Conservation (phyloP, 2,113 vertebrate genomes). For the Myiozetetes cayanensis region DNA sequence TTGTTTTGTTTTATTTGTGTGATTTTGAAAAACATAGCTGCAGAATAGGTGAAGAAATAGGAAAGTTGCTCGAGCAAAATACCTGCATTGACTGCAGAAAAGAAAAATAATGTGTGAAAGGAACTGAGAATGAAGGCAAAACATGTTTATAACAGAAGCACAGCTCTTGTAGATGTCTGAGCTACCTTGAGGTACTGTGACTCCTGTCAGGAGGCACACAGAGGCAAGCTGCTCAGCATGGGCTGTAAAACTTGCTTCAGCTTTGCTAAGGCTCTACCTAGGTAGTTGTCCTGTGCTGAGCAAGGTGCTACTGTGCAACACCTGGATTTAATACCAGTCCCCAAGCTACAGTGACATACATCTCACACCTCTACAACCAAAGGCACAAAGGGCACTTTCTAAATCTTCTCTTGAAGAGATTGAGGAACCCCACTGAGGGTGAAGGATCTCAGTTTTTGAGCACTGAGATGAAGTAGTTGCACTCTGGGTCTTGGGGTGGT, state of each 20-base stretch:
- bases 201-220: not conserved
- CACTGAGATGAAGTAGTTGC: not conserved
- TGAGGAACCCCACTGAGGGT: not conserved
- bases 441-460: not conserved
- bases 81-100: not conserved
- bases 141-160: not conserved
- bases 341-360: not conserved
- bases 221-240: not conserved
- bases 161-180: not conserved
- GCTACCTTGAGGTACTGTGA: not conserved
- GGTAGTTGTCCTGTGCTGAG: not conserved
- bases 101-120: not conserved
- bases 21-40: not conserved
- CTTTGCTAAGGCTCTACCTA: not conserved
- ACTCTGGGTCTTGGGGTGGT: not conserved
- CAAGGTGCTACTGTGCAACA: not conserved
- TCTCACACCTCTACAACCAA: not conserved
- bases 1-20: rapidly evolving
- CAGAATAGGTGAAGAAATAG: not conserved
- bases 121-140: not conserved
- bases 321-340: not conserved
- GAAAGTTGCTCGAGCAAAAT: not conserved
- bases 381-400: not conserved
- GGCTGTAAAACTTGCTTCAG: not conserved
- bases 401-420: not conserved